Base-by-base conservation (phyloP, 2,888 invertebrate genomes). In the Yponomeuta evonymella region DNA sequence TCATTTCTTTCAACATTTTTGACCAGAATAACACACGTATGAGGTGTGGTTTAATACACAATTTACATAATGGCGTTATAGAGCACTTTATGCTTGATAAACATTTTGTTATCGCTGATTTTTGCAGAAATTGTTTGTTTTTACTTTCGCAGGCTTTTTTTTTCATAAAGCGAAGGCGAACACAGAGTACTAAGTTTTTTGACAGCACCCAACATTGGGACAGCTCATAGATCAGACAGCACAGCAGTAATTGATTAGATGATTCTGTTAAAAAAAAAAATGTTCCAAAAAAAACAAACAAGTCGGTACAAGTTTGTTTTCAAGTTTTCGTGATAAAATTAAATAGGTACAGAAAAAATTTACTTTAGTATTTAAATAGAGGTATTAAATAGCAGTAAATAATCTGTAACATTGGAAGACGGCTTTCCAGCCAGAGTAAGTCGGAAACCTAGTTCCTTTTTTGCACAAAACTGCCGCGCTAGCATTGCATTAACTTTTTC, bases 1-100 rank as follows among this genome's bases (percentile, higher is more conserved):
- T 89, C 74, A 86, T 88, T 84, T 86, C 86, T 71, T 83, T 76
- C 70, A 83, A 71, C 72, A 84, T 80, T 75, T 81, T 87, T 63
- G 72, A 33, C 48, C 71, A 63, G 71, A 65, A 74, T 69, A 51
- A 63, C 70, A 68, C 72, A 71, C 73, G 43, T 8, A 74, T 74
- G 23, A 48, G 36, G 48, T 30, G 23, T 15, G 67, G 8, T 43
- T 8, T 8, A 43, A 43, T 63, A 2, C n/a, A 63, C 9, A 63
- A 63, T 63, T 63, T 63, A n/a, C 23, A 63, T 63, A 43, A 8
- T 43, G 8, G 9, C 43, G 43, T 43, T 43, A 43, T 43, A 43
- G 43, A 43, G 43, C 43, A 43, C 43, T 43, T 43, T 43, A 43
- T 43, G 43, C 43, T 43, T 43, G 6, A 43, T 43, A 43, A 43